Evolutionary conservation across 2,113 vertebrate genomes (phyloP).

Genomic region (Seriola dumerili): DNA sequence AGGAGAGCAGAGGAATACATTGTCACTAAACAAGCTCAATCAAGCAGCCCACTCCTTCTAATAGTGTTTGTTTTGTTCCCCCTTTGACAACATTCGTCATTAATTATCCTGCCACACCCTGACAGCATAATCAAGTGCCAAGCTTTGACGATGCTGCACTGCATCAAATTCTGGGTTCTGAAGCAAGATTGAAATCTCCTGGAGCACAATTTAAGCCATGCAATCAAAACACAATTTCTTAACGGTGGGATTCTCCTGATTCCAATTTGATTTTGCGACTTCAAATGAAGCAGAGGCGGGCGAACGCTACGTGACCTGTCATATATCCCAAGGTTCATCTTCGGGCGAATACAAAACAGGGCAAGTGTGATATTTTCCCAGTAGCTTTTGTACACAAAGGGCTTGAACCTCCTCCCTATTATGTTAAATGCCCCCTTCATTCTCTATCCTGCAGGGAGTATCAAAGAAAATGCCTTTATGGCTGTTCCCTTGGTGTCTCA

Average conservation of each 20-base stretch:
- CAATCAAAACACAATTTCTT: conserved; percentile 57
- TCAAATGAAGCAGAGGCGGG: conserved; percentile 32
- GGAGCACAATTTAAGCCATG: conserved; percentile 24
- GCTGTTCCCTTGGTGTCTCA: conserved; percentile 45
- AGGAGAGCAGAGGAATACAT: conserved; percentile 20
- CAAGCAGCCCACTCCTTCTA: conserved; percentile 23
- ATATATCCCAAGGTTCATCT: conserved; percentile 43
- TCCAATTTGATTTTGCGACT: conserved; percentile 56
- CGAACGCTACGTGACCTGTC: conserved; percentile 39
- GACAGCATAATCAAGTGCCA: conserved; percentile 57
- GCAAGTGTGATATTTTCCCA: conserved; percentile 39
- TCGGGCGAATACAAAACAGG: conserved; percentile 48
- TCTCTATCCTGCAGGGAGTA: conserved; percentile 36
- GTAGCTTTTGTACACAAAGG: conserved; percentile 59
- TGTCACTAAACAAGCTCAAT: conserved; percentile 54
- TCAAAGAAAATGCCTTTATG: conserved; percentile 55
- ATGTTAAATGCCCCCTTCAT: conserved; percentile 50
- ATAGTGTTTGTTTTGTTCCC: conserved; percentile 57
- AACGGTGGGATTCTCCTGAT: conserved; percentile 42
- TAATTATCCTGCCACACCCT: conserved; percentile 63
- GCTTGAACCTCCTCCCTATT: conserved; percentile 45
- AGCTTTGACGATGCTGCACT: conserved; percentile 23
- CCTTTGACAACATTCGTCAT: conserved; percentile 55
- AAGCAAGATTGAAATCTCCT: conserved; percentile 38
- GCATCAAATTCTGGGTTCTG: conserved; percentile 37